Percentiles rank a stretch among this genome's conserved stretches.
phyloP scores from a whole-genome alignment of 2,888 invertebrate species.

The Drosophila nr. perissopoda region DNA sequence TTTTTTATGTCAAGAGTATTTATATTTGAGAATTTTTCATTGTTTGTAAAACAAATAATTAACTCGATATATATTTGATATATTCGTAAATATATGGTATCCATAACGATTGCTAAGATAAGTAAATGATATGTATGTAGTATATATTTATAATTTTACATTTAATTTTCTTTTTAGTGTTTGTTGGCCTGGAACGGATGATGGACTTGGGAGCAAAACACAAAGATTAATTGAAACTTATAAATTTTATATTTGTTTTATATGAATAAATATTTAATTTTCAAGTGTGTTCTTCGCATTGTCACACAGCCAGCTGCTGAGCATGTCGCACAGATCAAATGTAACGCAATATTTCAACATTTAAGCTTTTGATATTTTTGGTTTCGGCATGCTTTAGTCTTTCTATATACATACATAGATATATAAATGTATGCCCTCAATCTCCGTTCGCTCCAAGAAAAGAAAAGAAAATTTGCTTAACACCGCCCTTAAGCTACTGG shows the following conservation, averaged over 20 bases:
- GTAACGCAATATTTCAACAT: not conserved
- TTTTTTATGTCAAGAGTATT: constrained; percentile 33
- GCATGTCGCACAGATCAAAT: constrained; percentile 32
- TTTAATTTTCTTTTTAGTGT: not conserved
- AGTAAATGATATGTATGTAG: constrained; percentile 56
- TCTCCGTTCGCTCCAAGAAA: constrained; percentile 19
- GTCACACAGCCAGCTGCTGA: constrained; percentile 45
- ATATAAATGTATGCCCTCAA: not conserved
- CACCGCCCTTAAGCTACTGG: constrained; percentile 16
- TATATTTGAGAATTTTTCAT: constrained; percentile 23
- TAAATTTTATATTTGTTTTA: not conserved
- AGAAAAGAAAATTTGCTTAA: not conserved
- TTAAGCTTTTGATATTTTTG: not conserved
- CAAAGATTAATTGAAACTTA: constrained; percentile 1
- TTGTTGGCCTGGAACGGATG: constrained; percentile 14
- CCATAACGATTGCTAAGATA: constrained; percentile 27
- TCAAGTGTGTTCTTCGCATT: not conserved
- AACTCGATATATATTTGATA: constrained; percentile 39
- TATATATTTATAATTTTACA: constrained; percentile 9
- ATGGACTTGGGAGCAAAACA: constrained; percentile 11
- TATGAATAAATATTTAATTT: not conserved
- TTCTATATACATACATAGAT: not conserved
- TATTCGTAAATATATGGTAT: constrained; percentile 26
- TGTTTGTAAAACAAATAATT: constrained; percentile 44
- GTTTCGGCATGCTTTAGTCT: not conserved